These are phyloP conservation scores for Megathymus violae DNA, from an alignment of 1,140 invertebrate species.

Conservation along the genomic window DNA sequence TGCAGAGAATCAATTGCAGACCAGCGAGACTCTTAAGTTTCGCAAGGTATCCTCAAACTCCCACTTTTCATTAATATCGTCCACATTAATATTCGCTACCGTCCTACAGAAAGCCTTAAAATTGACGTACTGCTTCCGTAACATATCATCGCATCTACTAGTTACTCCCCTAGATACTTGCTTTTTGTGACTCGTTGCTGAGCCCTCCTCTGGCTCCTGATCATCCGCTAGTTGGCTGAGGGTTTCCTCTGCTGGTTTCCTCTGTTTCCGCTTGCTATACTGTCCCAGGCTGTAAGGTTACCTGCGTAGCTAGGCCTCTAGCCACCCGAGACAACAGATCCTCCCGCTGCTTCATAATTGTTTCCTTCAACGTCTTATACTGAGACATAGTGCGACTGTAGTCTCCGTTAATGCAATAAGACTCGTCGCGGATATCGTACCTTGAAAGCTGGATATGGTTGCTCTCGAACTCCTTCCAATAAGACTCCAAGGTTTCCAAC, in stretches of 20 bases:
- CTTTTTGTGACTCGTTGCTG: neutral
- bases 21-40: slow-evolving; percentile 9
- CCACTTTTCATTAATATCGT: slow-evolving; percentile 19
- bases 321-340: neutral
- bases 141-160: slow-evolving; percentile 1
- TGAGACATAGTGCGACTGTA: neutral
- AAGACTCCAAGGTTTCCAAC: slow-evolving; percentile 5
- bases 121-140: slow-evolving; percentile 8
- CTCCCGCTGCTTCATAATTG: slow-evolving; percentile 1
- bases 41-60: slow-evolving; percentile 15
- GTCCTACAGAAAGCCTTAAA: slow-evolving; percentile 12
- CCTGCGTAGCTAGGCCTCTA: neutral
- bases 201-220: neutral
- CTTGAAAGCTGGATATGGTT: slow-evolving; percentile 9
- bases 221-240: neutral
- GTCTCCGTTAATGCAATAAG: slow-evolving; percentile 5
- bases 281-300: neutral
- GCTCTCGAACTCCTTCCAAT: slow-evolving; percentile 2
- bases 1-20: slow-evolving; percentile 12
- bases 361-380: slow-evolving; percentile 1
- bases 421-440: slow-evolving; percentile 8
- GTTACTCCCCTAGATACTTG: slow-evolving; percentile 5
- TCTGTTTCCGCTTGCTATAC: neutral
- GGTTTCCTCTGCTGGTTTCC: neutral
- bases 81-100: neutral